These are phyloP conservation scores for Lacerta agilis DNA, from an alignment of 2,797 vertebrate genomes.

Conservation along the genomic window DNA sequence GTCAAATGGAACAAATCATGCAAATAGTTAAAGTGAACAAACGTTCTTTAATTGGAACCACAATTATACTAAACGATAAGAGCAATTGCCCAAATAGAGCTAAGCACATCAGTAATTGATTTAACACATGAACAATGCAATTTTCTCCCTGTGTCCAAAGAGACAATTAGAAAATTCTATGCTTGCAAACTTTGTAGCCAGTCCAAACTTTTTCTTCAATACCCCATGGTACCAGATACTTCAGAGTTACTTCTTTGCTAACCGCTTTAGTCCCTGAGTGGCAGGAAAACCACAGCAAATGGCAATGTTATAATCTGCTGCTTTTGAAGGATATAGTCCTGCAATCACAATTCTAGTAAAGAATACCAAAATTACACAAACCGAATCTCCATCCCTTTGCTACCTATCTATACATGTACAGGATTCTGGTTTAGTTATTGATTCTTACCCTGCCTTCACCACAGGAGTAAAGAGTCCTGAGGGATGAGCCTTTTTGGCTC, in stretches of 20 bases:
- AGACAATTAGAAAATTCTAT: neutral
- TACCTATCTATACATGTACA: too few species aligned
- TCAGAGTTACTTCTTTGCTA: neutral
- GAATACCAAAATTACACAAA: too few species aligned
- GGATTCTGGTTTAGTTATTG: too few species aligned
- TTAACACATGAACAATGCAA: neutral
- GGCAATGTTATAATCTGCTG: neutral
- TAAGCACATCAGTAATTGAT: neutral
- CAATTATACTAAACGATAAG: neutral
- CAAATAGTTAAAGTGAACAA: neutral
- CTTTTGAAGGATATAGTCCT: too few species aligned
- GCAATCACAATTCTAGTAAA: too few species aligned
- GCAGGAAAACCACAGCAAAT: neutral
- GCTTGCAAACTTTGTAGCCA: neutral
- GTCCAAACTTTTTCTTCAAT: neutral
- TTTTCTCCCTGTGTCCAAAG: neutral
- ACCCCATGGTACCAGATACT: neutral
- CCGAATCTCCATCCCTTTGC: too few species aligned
- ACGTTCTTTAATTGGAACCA: neutral
- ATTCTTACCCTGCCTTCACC: too few species aligned
- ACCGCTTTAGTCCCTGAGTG: neutral
- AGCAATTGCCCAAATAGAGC: neutral
- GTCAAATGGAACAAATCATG: neutral
- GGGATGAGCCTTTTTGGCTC: too few species aligned
- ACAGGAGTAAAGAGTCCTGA: too few species aligned